Percentiles rank a stretch among this genome's conserved stretches.
These are phyloP conservation scores for Poecile atricapillus DNA, from an alignment of 2,113 vertebrate genomes.

Conservation along the genomic window DNA sequence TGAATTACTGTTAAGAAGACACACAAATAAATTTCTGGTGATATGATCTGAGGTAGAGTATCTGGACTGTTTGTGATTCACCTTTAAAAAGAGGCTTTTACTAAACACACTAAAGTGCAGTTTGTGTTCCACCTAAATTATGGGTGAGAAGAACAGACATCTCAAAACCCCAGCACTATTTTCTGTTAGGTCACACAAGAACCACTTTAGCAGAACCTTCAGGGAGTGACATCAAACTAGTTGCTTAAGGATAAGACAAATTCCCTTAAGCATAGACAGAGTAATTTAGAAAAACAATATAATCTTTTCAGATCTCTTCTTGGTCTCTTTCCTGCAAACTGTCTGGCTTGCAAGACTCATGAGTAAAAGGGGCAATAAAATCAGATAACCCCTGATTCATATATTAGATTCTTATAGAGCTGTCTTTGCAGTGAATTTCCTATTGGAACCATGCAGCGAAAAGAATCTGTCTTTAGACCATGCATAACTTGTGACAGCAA, in stretches of 20 bases:
- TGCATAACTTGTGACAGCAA: background rate
- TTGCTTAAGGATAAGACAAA: background rate
- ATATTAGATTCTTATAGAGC: background rate
- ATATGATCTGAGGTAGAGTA: background rate
- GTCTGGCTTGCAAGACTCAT: background rate
- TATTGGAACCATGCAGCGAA: background rate
- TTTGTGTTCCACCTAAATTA: slow-evolving; percentile 14
- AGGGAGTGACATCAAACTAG: background rate
- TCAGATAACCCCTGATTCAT: background rate
- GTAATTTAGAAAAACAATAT: background rate
- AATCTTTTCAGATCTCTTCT: background rate
- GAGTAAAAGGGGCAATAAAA: background rate
- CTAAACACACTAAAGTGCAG: background rate
- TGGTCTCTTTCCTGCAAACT: background rate
- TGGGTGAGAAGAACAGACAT: background rate
- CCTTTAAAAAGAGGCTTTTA: background rate
- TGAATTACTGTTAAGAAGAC: background rate
- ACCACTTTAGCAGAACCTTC: background rate
- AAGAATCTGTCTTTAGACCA: background rate
- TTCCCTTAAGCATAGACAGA: background rate
- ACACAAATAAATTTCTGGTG: background rate
- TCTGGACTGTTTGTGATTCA: background rate
- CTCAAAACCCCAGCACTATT: slow-evolving; percentile 42
- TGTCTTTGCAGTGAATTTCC: background rate
- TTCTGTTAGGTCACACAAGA: background rate